Percentiles rank a stretch among this genome's conserved stretches.
These are phyloP conservation scores for Antechinus stuartii DNA, from an alignment of 2,113 vertebrate genomes.

Conservation along the genomic window DNA sequence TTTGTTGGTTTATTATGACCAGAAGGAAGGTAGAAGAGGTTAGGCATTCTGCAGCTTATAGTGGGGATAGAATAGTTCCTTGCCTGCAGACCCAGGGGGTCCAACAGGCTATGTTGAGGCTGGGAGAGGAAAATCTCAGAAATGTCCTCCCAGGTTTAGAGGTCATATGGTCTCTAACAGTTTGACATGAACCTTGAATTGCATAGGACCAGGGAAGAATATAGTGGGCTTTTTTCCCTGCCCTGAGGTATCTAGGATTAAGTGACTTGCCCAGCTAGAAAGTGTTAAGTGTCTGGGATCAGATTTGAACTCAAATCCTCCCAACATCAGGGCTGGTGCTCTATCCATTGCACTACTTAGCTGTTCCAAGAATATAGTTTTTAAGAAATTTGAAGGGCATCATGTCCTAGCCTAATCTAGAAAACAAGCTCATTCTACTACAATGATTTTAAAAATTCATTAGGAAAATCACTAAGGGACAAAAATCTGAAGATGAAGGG, in stretches of 20 bases:
- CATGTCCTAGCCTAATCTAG: background rate
- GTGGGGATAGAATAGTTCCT: background rate
- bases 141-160: constrained; percentile 5
- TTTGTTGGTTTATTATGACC: background rate
- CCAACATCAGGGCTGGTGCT: no score
- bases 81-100: constrained; percentile 17
- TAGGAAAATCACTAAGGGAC: background rate
- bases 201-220: background rate
- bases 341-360: no score
- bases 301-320: no score
- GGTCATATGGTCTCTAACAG: background rate
- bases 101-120: background rate
- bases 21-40: background rate
- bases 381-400: background rate
- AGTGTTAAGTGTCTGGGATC: no score
- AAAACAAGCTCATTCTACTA: background rate
- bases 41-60: background rate
- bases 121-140: constrained; percentile 33
- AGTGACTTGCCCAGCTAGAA: no score
- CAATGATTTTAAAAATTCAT: background rate
- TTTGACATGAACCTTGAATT: background rate
- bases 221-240: no score
- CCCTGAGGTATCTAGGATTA: no score
- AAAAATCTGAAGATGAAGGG: background rate
- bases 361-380: background rate